Evolutionary conservation across 2,113 vertebrate genomes (phyloP).

Genomic region (Sinocyclocheilus anophthalmus): DNA sequence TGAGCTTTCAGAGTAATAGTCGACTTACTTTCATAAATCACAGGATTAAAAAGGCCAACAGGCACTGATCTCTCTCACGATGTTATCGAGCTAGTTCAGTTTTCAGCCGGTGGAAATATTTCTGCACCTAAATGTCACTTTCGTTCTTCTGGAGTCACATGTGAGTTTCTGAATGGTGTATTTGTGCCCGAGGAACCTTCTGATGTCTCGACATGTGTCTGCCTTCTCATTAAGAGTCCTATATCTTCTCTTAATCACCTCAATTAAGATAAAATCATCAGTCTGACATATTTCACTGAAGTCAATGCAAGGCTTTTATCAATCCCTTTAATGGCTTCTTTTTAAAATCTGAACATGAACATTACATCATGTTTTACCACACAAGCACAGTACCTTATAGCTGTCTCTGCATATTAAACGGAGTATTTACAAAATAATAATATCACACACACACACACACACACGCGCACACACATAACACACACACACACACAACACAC

Average conservation of each 20-base stretch:
- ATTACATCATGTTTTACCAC: not conserved
- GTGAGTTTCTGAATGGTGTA: not conserved
- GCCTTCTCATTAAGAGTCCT: not conserved
- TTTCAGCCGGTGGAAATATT: not conserved
- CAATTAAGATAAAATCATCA: not conserved
- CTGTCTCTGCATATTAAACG: not conserved
- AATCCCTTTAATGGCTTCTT: not conserved
- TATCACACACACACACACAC: not conserved
- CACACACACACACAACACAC: too few relatives aligned
- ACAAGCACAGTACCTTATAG: not conserved
- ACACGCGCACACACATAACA: too few relatives aligned
- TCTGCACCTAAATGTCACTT: not conserved
- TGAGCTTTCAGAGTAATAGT: constrained; percentile 16
- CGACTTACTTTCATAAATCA: constrained; percentile 11
- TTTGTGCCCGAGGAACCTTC: not conserved
- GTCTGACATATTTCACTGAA: not conserved
- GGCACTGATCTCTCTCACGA: not conserved
- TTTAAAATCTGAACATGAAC: not conserved
- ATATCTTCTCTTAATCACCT: not conserved
- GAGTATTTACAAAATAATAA: not conserved
- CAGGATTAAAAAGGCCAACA: not conserved
- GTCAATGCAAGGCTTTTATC: not conserved
- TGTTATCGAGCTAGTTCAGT: not conserved
- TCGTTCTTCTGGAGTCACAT: not conserved
- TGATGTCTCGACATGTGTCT: not conserved